phyloP scores from a whole-genome alignment of 2,888 invertebrate genomes.

The Protodeltote pygarga region DNA sequence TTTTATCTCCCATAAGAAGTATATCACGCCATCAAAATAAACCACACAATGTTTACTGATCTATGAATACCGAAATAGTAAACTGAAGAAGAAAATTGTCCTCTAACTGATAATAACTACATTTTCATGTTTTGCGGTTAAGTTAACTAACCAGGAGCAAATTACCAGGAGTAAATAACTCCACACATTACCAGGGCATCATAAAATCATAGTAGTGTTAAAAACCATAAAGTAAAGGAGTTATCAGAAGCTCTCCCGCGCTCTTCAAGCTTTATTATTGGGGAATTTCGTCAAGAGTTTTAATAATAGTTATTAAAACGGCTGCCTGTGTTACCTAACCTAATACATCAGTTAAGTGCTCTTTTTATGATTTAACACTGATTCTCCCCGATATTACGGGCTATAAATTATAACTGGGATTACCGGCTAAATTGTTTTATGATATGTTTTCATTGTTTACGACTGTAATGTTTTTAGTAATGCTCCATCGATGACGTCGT shows the following conservation, averaged over 20 bases:
- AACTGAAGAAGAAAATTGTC: conserved; percentile 17
- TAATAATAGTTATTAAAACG: conserved; percentile 84
- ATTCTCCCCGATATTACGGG: conserved; percentile 78
- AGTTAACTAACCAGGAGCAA: conserved; percentile 33
- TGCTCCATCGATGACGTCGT: conserved; percentile 48
- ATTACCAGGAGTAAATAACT: conserved; percentile 43
- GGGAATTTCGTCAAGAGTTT: conserved; percentile 78
- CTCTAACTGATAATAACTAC: conserved; percentile 3
- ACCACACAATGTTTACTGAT: conserved; percentile 56
- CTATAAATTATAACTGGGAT: conserved; percentile 77
- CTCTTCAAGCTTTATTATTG: conserved; percentile 70
- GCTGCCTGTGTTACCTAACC: conserved; percentile 80
- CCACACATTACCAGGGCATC: conserved; percentile 45
- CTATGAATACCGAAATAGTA: conserved; percentile 43
- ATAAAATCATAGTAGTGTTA: conserved; percentile 60
- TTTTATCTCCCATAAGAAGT: conserved; percentile 73
- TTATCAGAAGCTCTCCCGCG: conserved; percentile 55
- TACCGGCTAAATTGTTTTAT: conserved; percentile 82
- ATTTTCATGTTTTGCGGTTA: neutral
- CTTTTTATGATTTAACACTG: conserved; percentile 84
- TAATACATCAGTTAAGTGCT: conserved; percentile 80
- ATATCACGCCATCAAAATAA: conserved; percentile 65
- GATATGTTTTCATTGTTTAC: conserved; percentile 75
- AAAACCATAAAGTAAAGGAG: conserved; percentile 54
- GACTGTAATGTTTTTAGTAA: conserved; percentile 47